Conservation (phyloP, 2,113 vertebrate species). For the Tragelaphus scriptus region DNA sequence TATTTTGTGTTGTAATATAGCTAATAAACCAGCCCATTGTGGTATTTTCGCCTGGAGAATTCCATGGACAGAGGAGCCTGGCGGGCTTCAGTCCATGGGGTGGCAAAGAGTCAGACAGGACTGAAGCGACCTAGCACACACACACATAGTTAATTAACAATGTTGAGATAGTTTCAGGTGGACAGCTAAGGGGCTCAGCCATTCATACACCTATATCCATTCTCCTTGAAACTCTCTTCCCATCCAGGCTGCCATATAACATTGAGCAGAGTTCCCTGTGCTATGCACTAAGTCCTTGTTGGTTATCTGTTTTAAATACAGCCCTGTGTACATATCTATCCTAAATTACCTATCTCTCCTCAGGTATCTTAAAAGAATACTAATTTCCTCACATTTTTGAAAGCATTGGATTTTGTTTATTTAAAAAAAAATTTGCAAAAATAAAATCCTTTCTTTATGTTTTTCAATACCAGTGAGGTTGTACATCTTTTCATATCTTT, state of each 20-base stretch:
- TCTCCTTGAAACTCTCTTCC: neutral
- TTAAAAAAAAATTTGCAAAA: neutral
- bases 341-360: neutral
- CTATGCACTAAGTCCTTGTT: neutral
- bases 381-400: neutral
- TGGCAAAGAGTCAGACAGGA: neutral
- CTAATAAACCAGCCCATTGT: neutral
- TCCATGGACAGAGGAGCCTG: neutral
- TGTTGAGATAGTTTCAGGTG: neutral
- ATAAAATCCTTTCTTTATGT: neutral
- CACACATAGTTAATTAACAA: neutral
- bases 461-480: neutral
- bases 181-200: neutral
- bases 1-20: neutral
- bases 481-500: neutral
- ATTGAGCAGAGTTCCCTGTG: neutral
- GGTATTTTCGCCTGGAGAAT: neutral
- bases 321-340: neutral
- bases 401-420: neutral
- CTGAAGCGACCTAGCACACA: neutral
- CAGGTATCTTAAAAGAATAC: neutral
- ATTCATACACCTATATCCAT: neutral
- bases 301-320: neutral
- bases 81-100: neutral
- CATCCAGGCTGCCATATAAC: neutral